Evolutionary conservation across 2,888 invertebrate genomes (phyloP), one percentile per base, ranked within the genome.

Genomic region (Orchestes rusci): DNA sequence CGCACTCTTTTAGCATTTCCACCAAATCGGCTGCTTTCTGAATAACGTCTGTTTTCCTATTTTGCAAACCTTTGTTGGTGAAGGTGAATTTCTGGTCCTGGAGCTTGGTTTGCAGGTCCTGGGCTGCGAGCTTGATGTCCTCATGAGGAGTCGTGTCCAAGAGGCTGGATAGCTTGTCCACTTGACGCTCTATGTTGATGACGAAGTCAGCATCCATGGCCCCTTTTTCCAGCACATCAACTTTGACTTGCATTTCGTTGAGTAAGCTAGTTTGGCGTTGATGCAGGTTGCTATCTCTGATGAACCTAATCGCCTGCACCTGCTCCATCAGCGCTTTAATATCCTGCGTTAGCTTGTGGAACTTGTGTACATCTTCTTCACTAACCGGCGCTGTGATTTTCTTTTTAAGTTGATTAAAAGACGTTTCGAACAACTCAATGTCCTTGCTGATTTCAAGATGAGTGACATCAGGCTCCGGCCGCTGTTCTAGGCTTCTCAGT

Each of bases 191-290:
- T 7, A 52, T 38, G 19, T 49, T 48, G 34, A 50, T 33, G 2
- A 58, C 37, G 13, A 52, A 42, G 35, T 56, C 54, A 28, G 48
- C 46, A 43, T 56, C 53, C 18, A 48, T 48, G 4, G 52, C 50
- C 27, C 52, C 50, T 15, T 55, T 52, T 17, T 57, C 56, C 17
- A 59, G 29, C 7, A 53, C 34, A 16, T 55, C 50, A 10, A 46
- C 37, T 33, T 49, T 55, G 17, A 50, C 44, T 18, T 55, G 53
- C 28, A 59, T 53, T 15, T 57, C 55, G 13, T 50, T 46, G 4
- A 55, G 16, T 16, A 59, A 30, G 7, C 43, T 45, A 4, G 50
- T 31, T 43, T 59, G 57, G 18, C 39, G 42, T 3, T 34, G 37
- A 23, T 55, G 37, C 16, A 53, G 33, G 4, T 54, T 54, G 5